phyloP scores from a whole-genome alignment of 2,888 invertebrate species.

The Antitype chi region DNA sequence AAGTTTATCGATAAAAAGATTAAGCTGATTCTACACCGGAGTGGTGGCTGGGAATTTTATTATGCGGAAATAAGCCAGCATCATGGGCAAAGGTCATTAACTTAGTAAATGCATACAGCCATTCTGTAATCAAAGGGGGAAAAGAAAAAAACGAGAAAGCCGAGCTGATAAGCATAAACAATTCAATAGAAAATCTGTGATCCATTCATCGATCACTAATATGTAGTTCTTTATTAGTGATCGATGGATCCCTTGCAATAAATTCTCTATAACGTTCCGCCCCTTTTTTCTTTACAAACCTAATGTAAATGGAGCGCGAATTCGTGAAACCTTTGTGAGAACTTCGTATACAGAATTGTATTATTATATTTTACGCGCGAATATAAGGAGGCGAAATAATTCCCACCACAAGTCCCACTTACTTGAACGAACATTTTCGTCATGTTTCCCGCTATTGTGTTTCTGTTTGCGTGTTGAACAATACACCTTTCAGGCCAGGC shows the following conservation, averaged over 20 bases:
- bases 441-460: constrained; percentile 47
- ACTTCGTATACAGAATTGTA: constrained; percentile 41
- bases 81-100: neutral
- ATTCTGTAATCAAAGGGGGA: neutral
- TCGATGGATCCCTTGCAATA: constrained; percentile 15
- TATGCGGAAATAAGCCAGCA: constrained; percentile 16
- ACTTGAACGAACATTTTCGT: constrained; percentile 48
- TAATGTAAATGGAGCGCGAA: constrained; percentile 42
- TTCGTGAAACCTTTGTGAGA: constrained; percentile 44
- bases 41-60: constrained; percentile 20
- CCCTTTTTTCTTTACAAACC: constrained; percentile 36
- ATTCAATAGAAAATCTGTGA: constrained; percentile 28
- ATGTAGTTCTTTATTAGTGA: too few relatives aligned
- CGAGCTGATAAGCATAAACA: constrained; percentile 23
- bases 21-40: neutral
- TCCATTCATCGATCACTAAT: too few relatives aligned
- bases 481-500: constrained; percentile 46
- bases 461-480: constrained; percentile 35
- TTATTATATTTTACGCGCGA: constrained; percentile 49
- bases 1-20: constrained; percentile 23
- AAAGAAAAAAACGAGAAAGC: neutral
- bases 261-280: constrained; percentile 22
- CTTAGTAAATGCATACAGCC: constrained; percentile 6
- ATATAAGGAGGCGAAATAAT: constrained; percentile 40
- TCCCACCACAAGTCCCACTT: constrained; percentile 52